Evolutionary conservation across 2,113 vertebrate genomes (phyloP).

Genomic region (Cephalopholis sonnerati): DNA sequence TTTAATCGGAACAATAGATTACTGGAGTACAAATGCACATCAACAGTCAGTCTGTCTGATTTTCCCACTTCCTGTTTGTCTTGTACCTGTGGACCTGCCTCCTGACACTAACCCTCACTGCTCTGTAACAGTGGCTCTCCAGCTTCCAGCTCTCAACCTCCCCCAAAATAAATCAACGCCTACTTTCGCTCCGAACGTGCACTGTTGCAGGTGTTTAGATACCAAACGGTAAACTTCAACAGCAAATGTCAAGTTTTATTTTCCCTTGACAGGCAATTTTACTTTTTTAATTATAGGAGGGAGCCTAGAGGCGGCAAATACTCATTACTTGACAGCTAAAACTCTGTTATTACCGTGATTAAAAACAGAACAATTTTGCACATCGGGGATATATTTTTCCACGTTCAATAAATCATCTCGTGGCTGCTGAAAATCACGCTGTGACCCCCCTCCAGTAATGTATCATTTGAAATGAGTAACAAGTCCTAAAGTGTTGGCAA

Average conservation of each 20-base stretch:
- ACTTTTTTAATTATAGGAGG: conserved; percentile 73
- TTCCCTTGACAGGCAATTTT: conserved; percentile 61
- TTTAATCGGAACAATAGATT: background rate
- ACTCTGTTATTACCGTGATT: conserved; percentile 72
- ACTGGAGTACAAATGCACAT: background rate
- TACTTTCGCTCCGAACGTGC: conserved; percentile 7
- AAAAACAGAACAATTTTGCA: conserved; percentile 74
- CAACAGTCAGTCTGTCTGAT: conserved; percentile 2
- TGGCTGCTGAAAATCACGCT: conserved; percentile 53
- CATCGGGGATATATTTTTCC: conserved; percentile 66
- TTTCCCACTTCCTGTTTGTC: conserved; percentile 23
- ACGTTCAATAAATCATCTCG: conserved; percentile 73
- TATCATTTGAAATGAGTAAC: conserved; percentile 58
- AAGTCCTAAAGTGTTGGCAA: conserved; percentile 62
- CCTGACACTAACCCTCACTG: conserved; percentile 21
- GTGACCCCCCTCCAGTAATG: conserved; percentile 63
- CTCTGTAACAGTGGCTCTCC: conserved; percentile 4
- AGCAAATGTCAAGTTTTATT: conserved; percentile 71
- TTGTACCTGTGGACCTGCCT: background rate
- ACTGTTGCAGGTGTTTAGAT: conserved; percentile 47
- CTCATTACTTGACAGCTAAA: conserved; percentile 77
- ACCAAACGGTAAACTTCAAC: conserved; percentile 62
- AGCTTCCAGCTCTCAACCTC: conserved; percentile 10
- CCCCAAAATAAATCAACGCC: conserved; percentile 44
- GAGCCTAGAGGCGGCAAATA: conserved; percentile 68